Percentiles rank a stretch among this genome's conserved stretches.
Evolutionary conservation across 2,888 invertebrate genomes (phyloP).

Genomic region (Parochlus steinenii): DNA sequence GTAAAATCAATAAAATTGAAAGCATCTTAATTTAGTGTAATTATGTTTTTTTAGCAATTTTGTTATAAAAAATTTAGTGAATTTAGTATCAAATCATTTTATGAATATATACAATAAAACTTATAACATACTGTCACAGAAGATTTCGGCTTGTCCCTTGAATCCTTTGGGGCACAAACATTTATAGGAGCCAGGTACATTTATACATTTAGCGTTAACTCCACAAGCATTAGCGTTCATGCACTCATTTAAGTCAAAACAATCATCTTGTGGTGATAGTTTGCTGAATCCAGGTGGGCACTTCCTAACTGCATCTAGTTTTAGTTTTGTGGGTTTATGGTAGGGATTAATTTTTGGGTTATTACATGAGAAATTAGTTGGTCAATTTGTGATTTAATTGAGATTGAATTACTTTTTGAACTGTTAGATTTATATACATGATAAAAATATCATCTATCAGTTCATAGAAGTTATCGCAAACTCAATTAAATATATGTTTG

Average conservation of each 20-base stretch:
- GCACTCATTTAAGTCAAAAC: constrained; percentile 61
- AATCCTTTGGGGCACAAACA: constrained; percentile 62
- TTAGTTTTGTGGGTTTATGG: constrained; percentile 21
- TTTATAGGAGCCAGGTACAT: constrained; percentile 62
- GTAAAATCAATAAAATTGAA: background rate
- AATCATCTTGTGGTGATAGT: constrained; percentile 36
- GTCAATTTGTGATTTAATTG: background rate
- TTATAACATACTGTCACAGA: constrained; percentile 56
- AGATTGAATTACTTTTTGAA: too few species aligned
- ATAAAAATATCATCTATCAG: too few species aligned
- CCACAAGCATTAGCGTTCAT: constrained; percentile 48
- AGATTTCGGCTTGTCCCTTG: constrained; percentile 53
- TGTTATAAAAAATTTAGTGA: background rate
- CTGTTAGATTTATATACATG: too few species aligned
- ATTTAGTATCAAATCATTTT: background rate
- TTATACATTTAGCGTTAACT: constrained; percentile 61
- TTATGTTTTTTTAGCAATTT: background rate
- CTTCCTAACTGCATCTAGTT: constrained; percentile 16
- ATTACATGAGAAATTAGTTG: constrained; percentile 11
- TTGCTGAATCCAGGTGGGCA: constrained; percentile 55
- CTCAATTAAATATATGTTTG: too few species aligned
- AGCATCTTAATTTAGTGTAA: background rate
- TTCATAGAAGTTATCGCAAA: too few species aligned
- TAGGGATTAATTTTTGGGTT: constrained; percentile 62
- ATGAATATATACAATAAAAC: constrained; percentile 11